Evolutionary conservation across 2,113 vertebrate genomes (phyloP).

Genomic region (Xyrauchen texanus): DNA sequence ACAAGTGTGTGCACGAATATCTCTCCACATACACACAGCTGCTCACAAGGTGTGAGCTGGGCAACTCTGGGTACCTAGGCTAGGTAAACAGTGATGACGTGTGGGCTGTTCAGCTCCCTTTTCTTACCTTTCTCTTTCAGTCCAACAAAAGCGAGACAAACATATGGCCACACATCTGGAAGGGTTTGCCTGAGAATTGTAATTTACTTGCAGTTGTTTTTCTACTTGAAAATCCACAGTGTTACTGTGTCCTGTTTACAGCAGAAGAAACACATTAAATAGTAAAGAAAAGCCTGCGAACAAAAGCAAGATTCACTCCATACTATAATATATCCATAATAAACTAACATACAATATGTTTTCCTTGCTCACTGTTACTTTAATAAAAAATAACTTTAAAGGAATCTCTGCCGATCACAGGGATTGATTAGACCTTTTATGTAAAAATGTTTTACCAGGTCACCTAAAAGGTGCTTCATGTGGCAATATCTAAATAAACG

Average conservation of each 20-base stretch:
- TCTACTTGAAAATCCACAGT: slow-evolving; percentile 48
- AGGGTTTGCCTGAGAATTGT: slow-evolving; percentile 59
- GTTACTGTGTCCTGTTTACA: slow-evolving; percentile 30
- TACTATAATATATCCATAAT: too few species aligned
- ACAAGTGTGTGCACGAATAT: slow-evolving; percentile 40
- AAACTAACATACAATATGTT: too few species aligned
- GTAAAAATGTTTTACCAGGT: too few species aligned
- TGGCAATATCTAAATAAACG: too few species aligned
- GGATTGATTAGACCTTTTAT: too few species aligned
- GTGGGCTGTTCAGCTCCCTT: slow-evolving; percentile 51
- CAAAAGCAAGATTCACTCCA: too few species aligned
- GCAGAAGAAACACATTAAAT: background rate
- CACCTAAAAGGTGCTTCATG: too few species aligned
- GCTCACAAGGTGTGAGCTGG: slow-evolving; percentile 70
- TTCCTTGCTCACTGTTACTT: too few species aligned
- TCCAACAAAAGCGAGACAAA: slow-evolving; percentile 54
- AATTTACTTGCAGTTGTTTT: slow-evolving; percentile 49
- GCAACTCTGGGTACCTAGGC: slow-evolving; percentile 53
- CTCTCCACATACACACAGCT: slow-evolving; percentile 67
- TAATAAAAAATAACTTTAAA: too few species aligned
- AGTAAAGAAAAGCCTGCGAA: too few species aligned
- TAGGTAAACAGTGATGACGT: slow-evolving; percentile 59
- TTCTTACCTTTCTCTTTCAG: slow-evolving; percentile 44
- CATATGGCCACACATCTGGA: slow-evolving; percentile 69
- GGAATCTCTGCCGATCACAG: too few species aligned